Percentiles rank a stretch among this genome's conserved stretches.
phyloP scores from a whole-genome alignment of 2,797 vertebrate genomes.

The Meda fulgida region DNA sequence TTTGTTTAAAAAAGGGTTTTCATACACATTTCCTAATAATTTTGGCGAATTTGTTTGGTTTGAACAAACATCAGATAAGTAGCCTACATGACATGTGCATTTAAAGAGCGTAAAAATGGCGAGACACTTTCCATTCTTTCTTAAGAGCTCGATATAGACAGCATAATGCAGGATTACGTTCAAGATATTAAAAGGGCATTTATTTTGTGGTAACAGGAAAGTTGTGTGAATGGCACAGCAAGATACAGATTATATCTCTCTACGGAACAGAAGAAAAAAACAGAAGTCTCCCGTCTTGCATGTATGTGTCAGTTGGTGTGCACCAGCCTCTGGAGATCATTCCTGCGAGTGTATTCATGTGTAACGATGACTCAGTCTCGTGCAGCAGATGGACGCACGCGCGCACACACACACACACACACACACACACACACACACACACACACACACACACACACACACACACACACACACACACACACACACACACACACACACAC shows the following conservation, averaged over 20 bases:
- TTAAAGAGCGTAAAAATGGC: neutral
- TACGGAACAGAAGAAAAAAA: conserved; percentile 8
- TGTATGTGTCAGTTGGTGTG: conserved; percentile 8
- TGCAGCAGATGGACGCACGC: conserved; percentile 47
- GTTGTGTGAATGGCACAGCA: conserved; percentile 17
- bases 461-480: conserved; percentile 23
- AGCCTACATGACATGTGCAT: neutral
- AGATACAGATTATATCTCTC: conserved; percentile 17
- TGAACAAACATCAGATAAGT: neutral
- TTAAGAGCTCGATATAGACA: neutral
- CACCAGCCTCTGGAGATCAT: conserved; percentile 27
- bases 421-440: conserved; percentile 7
- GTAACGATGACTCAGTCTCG: conserved; percentile 51
- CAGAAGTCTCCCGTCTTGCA: conserved; percentile 5
- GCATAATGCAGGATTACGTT: neutral
- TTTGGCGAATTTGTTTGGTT: neutral
- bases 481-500: conserved; percentile 12
- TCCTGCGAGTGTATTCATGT: conserved; percentile 30
- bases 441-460: neutral
- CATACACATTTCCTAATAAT: neutral
- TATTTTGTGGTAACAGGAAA: neutral
- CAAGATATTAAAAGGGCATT: neutral
- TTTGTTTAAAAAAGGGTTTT: neutral
- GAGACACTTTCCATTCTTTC: neutral
- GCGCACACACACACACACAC: conserved; percentile 19